phyloP scores from a whole-genome alignment of 2,888 invertebrate genomes.

The Cistogaster globosa region DNA sequence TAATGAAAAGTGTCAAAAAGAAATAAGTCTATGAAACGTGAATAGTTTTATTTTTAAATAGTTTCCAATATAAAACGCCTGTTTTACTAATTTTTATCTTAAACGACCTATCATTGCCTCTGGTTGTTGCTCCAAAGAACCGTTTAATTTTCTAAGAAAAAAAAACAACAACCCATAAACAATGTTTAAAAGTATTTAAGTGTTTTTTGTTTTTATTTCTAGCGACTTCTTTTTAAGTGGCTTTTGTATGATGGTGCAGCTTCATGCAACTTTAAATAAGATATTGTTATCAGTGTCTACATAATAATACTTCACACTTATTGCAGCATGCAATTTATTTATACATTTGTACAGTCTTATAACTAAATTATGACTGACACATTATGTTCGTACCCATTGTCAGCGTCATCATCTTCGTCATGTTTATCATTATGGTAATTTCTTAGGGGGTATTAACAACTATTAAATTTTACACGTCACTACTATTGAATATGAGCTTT shows the following conservation, averaged over 20 bases:
- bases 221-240: slow-evolving; percentile 36
- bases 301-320: slow-evolving; percentile 64
- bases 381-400: slow-evolving; percentile 13
- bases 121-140: slow-evolving; percentile 35
- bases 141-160: slow-evolving; percentile 38
- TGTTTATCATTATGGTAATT: not conserved
- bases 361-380: slow-evolving; percentile 43
- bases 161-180: slow-evolving; percentile 8
- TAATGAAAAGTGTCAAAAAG: not conserved
- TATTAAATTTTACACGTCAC: slow-evolving; percentile 41
- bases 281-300: slow-evolving; percentile 60
- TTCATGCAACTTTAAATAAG: slow-evolving; percentile 25
- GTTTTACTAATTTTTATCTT: slow-evolving; percentile 48
- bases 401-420: slow-evolving; percentile 4
- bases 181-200: slow-evolving; percentile 4
- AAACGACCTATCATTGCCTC: slow-evolving; percentile 58
- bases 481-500: slow-evolving; percentile 13
- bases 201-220: too few species aligned
- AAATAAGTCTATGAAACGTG: slow-evolving; percentile 2
- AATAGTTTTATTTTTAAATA: slow-evolving; percentile 12
- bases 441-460: slow-evolving; percentile 7
- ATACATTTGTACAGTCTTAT: slow-evolving; percentile 23
- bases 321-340: slow-evolving; percentile 49
- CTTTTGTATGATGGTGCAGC: slow-evolving; percentile 13
- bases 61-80: slow-evolving; percentile 15